phyloP scores from a whole-genome alignment of 2,113 vertebrate species.

The Tupaia tana region DNA sequence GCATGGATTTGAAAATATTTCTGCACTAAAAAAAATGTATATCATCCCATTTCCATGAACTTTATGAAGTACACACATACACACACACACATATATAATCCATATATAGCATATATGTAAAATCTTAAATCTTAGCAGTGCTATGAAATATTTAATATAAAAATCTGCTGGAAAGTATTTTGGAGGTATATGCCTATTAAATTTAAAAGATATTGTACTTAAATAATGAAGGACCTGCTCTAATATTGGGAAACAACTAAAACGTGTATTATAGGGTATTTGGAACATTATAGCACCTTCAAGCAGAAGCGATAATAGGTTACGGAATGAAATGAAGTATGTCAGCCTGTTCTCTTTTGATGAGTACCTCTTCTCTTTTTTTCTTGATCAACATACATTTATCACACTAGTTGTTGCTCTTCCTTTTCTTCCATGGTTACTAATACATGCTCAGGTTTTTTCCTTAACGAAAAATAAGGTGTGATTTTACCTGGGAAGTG shows the following conservation, averaged over 20 bases:
- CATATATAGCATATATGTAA: neutral
- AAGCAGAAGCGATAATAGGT: neutral
- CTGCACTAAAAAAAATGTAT: too few species aligned
- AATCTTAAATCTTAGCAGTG: constrained; percentile 29
- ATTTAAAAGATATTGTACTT: neutral
- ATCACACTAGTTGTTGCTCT: neutral
- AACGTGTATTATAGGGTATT: neutral
- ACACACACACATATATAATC: too few species aligned
- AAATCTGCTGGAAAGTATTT: constrained; percentile 39
- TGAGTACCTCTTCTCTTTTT: neutral
- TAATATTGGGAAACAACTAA: constrained; percentile 50
- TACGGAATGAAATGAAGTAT: neutral
- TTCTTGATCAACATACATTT: neutral
- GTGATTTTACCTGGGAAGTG: neutral
- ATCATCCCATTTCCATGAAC: too few species aligned
- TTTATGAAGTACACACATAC: too few species aligned
- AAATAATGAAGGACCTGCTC: constrained; percentile 49
- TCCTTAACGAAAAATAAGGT: neutral
- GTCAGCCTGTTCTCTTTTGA: neutral
- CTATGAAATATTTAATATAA: constrained; percentile 59
- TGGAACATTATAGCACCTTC: neutral
- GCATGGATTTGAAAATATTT: too few species aligned
- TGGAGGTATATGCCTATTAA: neutral
- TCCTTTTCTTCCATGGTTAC: neutral
- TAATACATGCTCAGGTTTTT: neutral